Conservation (phyloP, 2,113 vertebrate genomes). For the human (Homo sapiens) region DNA sequence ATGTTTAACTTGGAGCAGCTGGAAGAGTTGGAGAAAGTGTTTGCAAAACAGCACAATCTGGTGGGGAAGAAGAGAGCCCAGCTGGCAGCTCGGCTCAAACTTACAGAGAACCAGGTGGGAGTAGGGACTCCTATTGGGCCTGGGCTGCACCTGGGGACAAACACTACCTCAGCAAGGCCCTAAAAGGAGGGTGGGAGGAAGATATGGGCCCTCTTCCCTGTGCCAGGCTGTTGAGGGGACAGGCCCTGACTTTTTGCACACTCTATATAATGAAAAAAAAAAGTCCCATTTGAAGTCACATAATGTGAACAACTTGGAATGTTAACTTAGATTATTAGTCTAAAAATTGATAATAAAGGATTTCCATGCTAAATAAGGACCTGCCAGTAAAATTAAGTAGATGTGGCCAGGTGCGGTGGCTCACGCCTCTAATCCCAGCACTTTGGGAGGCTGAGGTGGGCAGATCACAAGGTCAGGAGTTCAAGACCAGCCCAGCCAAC, state of each 20-base stretch:
- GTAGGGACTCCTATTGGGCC: accelerated
- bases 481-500: too few species aligned
- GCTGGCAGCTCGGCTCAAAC: conserved; percentile 84
- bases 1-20: conserved; percentile 88
- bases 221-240: neutral
- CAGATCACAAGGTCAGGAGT: too few species aligned
- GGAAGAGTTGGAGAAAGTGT: conserved; percentile 85
- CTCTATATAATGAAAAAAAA: neutral
- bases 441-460: too few species aligned
- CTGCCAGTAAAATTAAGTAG: conserved; percentile 1
- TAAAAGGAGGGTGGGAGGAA: neutral
- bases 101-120: conserved; percentile 87
- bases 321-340: neutral
- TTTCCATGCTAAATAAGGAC: neutral
- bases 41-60: conserved; percentile 88
- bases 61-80: conserved; percentile 86
- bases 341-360: conserved; percentile 3
- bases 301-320: neutral
- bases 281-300: conserved; percentile 7
- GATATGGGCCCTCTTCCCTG: neutral
- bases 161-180: neutral
- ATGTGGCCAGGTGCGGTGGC: too few species aligned
- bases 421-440: too few species aligned
- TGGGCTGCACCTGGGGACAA: neutral
- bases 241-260: neutral